phyloP scores from a whole-genome alignment of 2,797 vertebrate genomes.

The Alca torda region DNA sequence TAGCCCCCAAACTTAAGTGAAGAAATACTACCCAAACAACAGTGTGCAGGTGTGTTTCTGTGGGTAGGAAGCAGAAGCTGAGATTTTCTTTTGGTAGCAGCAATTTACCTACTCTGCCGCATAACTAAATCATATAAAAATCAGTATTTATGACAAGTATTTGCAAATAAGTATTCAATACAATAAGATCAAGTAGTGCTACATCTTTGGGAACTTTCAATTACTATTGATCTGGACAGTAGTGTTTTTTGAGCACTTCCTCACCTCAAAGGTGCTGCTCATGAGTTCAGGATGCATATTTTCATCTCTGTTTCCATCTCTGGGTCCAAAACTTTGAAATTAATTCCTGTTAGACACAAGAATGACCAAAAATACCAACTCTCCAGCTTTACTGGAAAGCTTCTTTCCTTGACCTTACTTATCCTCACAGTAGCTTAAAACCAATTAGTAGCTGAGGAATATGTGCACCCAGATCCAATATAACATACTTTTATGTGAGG shows the following conservation, averaged over 20 bases:
- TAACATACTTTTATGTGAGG: background rate
- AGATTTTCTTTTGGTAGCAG: background rate
- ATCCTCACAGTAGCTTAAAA: background rate
- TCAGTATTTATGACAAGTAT: background rate
- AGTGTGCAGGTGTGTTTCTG: background rate
- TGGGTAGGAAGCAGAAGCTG: background rate
- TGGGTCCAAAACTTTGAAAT: background rate
- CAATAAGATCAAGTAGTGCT: background rate
- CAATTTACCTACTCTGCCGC: background rate
- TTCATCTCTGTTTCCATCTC: background rate
- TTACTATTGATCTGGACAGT: background rate
- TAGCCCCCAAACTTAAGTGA: background rate
- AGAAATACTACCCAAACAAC: background rate
- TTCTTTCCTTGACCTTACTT: background rate
- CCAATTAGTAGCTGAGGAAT: background rate
- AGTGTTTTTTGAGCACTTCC: background rate
- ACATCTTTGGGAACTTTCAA: background rate
- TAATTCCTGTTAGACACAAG: background rate
- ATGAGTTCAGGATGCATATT: background rate
- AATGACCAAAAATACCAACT: background rate
- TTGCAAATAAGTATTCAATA: background rate
- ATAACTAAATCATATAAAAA: background rate
- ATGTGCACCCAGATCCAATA: background rate
- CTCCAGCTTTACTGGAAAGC: background rate
- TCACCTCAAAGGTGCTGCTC: background rate